Base-by-base conservation (phyloP, 2,888 invertebrate species). In the Charanyca ferruginea region DNA sequence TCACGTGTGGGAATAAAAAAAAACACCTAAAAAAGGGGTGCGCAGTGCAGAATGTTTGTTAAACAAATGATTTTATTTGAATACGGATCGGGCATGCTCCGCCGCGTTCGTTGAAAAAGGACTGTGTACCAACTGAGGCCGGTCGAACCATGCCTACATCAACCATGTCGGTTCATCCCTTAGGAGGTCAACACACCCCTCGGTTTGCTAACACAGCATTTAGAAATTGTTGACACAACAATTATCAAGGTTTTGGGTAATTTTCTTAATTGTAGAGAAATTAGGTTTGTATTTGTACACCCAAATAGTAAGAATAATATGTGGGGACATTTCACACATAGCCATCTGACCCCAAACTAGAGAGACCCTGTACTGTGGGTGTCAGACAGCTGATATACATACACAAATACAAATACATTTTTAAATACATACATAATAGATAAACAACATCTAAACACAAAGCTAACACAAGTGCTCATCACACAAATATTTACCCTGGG, bases 31-130 rank as follows among this genome's bases (percentile, higher is more conserved):
- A 41, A 66, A 64, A 57, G 35, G 45, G 47, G 16, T 55, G 48
- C 57, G 42, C 57, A 77, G 48, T 42, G 60, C 60, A 25, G 47
- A 18, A 23, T 77, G 45, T 77, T 72, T 74, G 78, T 58, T 16
- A 32, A 72, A 72, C 73, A 77, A 72, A 74, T 77, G 73, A 72
- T 77, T 77, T 72, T 77, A 77, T 74, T 74, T 74, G 74, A 61
- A 59, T 77, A 58, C 77, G 72, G 44, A 74, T 64, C 64, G 42
- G 13, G 22, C 51, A 68, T 57, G 70, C 49, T 53, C 42, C 62
- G 42, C 22, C 55, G 72, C 52, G 42, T 60, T 45, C 58, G 63
- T 32, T 53, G 23, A 53, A 70, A 77, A 72, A 25, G 53, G 66
- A 20, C 25, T 70, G 54, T 77, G 51, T 64, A 49, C 64, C 8